These are phyloP conservation scores for Syngnathus rostellatus DNA, from an alignment of 2,797 vertebrate species.

Conservation along the genomic window DNA sequence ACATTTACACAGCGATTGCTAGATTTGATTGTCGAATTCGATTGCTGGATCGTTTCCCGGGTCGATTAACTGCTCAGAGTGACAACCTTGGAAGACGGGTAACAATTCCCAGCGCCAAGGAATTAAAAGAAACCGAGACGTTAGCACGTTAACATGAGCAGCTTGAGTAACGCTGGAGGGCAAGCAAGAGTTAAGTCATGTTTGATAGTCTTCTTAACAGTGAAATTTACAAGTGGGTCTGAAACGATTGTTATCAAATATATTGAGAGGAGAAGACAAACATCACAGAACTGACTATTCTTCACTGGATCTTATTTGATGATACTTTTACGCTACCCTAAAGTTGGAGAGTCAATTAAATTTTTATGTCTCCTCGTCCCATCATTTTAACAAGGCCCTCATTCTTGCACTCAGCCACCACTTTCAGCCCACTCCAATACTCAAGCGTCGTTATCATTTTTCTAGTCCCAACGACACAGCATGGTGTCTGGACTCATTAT, in stretches of 20 bases:
- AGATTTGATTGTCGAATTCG: background rate
- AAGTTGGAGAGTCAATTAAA: slow-evolving; percentile 6
- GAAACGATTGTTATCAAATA: background rate
- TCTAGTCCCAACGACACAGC: background rate
- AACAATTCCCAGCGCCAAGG: background rate
- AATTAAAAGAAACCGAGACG: background rate
- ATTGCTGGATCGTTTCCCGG: background rate
- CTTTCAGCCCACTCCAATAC: background rate
- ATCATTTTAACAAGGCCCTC: slow-evolving; percentile 6
- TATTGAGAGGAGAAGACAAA: background rate
- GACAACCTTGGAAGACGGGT: background rate
- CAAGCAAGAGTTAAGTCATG: no score
- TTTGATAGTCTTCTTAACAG: no score
- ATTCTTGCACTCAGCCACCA: background rate
- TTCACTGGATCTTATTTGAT: background rate
- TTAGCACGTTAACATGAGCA: background rate
- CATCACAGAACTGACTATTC: background rate
- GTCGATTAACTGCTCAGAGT: background rate
- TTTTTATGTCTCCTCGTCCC: background rate
- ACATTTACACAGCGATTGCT: background rate
- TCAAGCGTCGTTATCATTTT: background rate
- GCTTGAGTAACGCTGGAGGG: background rate
- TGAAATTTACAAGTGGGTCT: background rate
- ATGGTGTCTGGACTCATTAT: background rate
- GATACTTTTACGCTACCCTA: background rate